Base-by-base conservation (phyloP, 2,113 vertebrate genomes). In the Pseudolaguvia tuberculata region DNA sequence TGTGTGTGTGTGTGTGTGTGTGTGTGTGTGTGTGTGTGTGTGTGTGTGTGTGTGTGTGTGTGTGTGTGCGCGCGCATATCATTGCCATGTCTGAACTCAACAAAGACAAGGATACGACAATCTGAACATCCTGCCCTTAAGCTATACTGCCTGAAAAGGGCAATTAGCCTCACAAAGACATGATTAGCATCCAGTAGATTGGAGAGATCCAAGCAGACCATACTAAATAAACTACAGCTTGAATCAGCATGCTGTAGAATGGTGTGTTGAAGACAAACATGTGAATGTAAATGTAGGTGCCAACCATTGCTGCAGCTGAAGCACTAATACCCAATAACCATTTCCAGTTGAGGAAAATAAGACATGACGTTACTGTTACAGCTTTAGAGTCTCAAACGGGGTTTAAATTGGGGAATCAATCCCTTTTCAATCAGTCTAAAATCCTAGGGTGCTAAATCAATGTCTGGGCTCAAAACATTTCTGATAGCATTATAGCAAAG, bases 51-150 rank as follows among this genome's bases (percentile, higher is more conserved):
- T n/a, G 29, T 62, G 59, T 39, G 59, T 62, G 31, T 12, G 14
- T 17, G 42, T 18, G 62, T 47, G 21, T 10, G 0, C 9, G 52
- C 0, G 3, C 45, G 14, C 21, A 57, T 71, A 71, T 74, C 61
- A 66, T 50, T 50, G 61, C 69, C 55, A 71, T 61, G 70, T 56
- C 61, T 74, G 51, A 65, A 73, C 21, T 11, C 68, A 79, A 79
- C 73, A 79, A 73, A 79, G 73, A 70, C 13, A 63, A 73, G 57
- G 65, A 79, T 76, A 73, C 73, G 69, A 76, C 79, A 78, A 78
- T 73, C 59, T 75, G 69, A 45, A 59, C 72, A 76, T 81, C 77
- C 77, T 81, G 77, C 69, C 73, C 73, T 81, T 78, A 69, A 72
- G 77, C 69, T 73, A 79, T 15, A 68, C 35, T 75, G 53, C 62